These are phyloP conservation scores for Drosophila macrospina DNA, from an alignment of 2,888 invertebrate genomes.

Conservation along the genomic window DNA sequence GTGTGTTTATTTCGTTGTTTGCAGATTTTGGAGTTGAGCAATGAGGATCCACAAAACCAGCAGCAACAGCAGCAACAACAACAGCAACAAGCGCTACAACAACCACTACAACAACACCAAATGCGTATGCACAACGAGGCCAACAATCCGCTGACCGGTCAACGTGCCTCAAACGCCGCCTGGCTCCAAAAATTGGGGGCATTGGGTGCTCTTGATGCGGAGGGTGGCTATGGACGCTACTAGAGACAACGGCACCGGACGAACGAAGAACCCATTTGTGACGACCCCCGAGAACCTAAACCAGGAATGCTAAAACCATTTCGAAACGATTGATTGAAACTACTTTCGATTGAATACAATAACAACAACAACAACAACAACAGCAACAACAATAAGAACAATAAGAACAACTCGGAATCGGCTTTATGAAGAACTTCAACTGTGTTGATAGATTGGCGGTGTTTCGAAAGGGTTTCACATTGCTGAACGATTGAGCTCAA, in stretches of 20 bases:
- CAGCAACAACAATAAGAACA: too few species aligned
- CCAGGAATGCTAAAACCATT: slow-evolving; percentile 37
- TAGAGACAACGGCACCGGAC: slow-evolving; percentile 39
- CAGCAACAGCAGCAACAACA: slow-evolving; percentile 51
- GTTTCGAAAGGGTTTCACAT: slow-evolving; percentile 8
- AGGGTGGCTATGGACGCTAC: slow-evolving; percentile 76
- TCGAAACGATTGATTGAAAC: too few species aligned
- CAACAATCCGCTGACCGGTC: slow-evolving; percentile 61
- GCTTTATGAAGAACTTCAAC: too few species aligned
- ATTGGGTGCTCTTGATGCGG: slow-evolving; percentile 74
- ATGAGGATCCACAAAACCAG: slow-evolving; percentile 81
- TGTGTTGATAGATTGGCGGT: not conserved
- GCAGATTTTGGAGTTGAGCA: slow-evolving; percentile 85
- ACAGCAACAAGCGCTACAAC: slow-evolving; percentile 41
- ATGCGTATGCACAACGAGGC: slow-evolving; percentile 77
- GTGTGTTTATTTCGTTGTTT: slow-evolving; percentile 55
- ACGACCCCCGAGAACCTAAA: slow-evolving; percentile 36
- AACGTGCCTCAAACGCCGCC: slow-evolving; percentile 67
- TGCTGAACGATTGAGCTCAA: slow-evolving; percentile 26
- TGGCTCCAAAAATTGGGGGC: slow-evolving; percentile 79
- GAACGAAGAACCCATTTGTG: slow-evolving; percentile 34
- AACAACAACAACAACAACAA: too few species aligned
- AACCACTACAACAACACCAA: slow-evolving; percentile 56
- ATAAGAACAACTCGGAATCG: not conserved
- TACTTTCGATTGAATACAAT: too few species aligned